These are phyloP conservation scores for Hafferia zeledoni DNA, from an alignment of 2,797 vertebrate genomes.

Conservation along the genomic window DNA sequence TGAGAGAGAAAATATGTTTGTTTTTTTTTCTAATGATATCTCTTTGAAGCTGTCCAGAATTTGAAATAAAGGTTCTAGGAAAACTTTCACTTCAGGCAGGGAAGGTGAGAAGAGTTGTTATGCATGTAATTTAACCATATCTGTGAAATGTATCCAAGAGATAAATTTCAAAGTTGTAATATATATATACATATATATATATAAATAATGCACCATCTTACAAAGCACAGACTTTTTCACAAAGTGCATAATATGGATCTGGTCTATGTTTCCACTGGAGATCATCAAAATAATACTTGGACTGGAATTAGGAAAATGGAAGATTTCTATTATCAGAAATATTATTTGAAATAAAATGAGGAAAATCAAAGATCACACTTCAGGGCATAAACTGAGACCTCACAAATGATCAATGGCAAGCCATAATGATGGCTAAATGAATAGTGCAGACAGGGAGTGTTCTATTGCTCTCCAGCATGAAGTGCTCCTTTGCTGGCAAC, in stretches of 20 bases:
- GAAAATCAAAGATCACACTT: background rate
- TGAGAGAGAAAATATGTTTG: background rate
- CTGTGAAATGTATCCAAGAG: background rate
- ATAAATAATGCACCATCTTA: background rate
- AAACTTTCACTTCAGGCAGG: background rate
- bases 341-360: background rate
- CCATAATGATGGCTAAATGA: background rate
- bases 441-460: background rate
- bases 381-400: background rate
- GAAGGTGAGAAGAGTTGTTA: background rate
- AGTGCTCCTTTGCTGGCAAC: background rate
- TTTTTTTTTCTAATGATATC: background rate
- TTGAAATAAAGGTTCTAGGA: background rate
- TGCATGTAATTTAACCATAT: background rate
- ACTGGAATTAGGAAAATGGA: background rate
- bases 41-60: background rate
- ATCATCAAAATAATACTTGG: background rate
- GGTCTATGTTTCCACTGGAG: background rate
- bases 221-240: background rate
- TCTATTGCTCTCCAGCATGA: background rate
- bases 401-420: background rate
- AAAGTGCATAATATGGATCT: background rate
- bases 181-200: too few relatives aligned
- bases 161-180: background rate
- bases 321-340: background rate